phyloP scores from a whole-genome alignment of 2,797 vertebrate species.

The Lagodon rhomboides region DNA sequence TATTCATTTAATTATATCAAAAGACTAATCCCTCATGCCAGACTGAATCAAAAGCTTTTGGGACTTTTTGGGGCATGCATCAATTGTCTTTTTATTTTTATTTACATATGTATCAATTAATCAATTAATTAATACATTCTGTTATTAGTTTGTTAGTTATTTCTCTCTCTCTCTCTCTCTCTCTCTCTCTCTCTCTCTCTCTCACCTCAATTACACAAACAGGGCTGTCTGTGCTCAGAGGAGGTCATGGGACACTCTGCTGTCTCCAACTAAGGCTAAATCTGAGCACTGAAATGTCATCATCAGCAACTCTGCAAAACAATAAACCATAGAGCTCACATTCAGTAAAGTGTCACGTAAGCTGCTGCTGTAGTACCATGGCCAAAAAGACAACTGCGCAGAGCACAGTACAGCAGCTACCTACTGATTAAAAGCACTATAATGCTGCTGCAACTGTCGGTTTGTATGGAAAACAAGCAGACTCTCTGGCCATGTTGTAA shows the following conservation, averaged over 20 bases:
- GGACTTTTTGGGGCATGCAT: no score
- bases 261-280: constrained; percentile 20
- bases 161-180: no score
- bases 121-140: no score
- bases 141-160: no score
- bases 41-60: no score
- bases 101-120: no score
- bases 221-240: constrained; percentile 27
- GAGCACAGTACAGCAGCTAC: constrained; percentile 15
- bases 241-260: constrained; percentile 52
- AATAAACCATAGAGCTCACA: constrained; percentile 34
- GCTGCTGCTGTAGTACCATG: constrained; percentile 22
- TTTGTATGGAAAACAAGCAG: constrained; percentile 25
- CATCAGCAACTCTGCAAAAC: constrained; percentile 54
- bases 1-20: no score
- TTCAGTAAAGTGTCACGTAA: constrained; percentile 29
- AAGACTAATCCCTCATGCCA: no score
- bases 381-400: constrained; percentile 3
- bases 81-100: no score
- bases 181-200: no score
- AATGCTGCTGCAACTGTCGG: neutral
- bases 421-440: neutral
- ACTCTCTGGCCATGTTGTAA: neutral
- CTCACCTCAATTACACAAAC: constrained; percentile 37
- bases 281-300: constrained; percentile 13